These are phyloP conservation scores for Spodoptera exigua DNA, from an alignment of 2,888 invertebrate species.

Conservation along the genomic window DNA sequence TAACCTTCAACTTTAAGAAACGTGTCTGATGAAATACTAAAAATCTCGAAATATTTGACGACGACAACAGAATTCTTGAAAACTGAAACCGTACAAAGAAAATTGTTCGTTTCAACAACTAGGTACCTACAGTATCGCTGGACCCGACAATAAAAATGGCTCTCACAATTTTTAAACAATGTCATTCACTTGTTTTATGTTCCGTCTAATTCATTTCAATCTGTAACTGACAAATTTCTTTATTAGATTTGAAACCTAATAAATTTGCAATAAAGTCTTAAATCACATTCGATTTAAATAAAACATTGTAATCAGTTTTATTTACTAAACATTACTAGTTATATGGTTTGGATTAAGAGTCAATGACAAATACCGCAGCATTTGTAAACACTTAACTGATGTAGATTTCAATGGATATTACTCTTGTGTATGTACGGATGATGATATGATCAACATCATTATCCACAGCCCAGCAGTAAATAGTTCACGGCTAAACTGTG, in stretches of 20 bases:
- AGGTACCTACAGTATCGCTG: background rate
- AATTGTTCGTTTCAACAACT: slow-evolving; percentile 14
- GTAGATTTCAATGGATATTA: slow-evolving; percentile 2
- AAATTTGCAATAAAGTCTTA: no score
- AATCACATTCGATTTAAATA: no score
- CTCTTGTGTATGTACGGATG: background rate
- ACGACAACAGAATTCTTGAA: slow-evolving; percentile 5
- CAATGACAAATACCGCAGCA: slow-evolving; percentile 23
- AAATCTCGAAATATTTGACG: slow-evolving; percentile 9
- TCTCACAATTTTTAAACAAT: slow-evolving; percentile 16
- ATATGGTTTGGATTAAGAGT: slow-evolving; percentile 16
- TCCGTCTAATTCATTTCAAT: no score
- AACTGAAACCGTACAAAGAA: slow-evolving; percentile 9
- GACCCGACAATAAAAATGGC: slow-evolving; percentile 10
- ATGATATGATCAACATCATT: no score
- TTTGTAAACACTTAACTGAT: slow-evolving; percentile 12
- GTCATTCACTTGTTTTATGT: slow-evolving; percentile 5
- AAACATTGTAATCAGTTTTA: slow-evolving; percentile 4
- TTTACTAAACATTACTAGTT: slow-evolving; percentile 14
- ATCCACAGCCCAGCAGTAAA: no score
- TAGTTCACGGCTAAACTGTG: no score
- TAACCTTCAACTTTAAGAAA: no score
- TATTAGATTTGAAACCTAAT: no score
- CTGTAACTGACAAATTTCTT: no score
- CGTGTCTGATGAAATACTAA: background rate